phyloP scores from a whole-genome alignment of 2,888 invertebrate species.

The Ephialtes manifestator region DNA sequence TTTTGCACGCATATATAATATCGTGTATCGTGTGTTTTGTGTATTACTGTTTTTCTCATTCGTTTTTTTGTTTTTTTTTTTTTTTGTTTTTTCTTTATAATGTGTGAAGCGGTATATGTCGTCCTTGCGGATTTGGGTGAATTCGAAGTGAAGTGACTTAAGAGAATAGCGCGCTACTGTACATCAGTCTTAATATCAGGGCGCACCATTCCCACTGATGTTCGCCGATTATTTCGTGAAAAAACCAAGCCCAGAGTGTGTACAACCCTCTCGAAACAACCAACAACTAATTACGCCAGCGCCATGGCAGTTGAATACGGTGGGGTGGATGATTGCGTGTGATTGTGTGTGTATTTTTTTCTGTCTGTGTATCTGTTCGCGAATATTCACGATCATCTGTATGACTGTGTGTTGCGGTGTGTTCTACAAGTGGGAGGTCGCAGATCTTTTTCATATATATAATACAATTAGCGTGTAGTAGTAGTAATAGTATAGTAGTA shows the following conservation, averaged over 20 bases:
- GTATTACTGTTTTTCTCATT: slow-evolving; percentile 50
- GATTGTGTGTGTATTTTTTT: slow-evolving; percentile 44
- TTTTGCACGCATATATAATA: slow-evolving; percentile 60
- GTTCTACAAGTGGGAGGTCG: slow-evolving; percentile 85
- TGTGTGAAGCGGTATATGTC: slow-evolving; percentile 58
- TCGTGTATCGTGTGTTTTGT: slow-evolving; percentile 67
- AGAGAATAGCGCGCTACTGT: slow-evolving; percentile 86
- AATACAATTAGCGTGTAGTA: slow-evolving; percentile 86
- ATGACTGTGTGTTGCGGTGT: slow-evolving; percentile 77
- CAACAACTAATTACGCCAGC: slow-evolving; percentile 78
- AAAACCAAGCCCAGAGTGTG: slow-evolving; percentile 64
- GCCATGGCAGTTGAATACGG: slow-evolving; percentile 84
- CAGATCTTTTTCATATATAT: slow-evolving; percentile 82
- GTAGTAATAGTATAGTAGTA: slow-evolving; percentile 84
- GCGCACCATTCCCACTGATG: slow-evolving; percentile 85
- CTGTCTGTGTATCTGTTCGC: slow-evolving; percentile 41
- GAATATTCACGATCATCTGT: slow-evolving; percentile 58
- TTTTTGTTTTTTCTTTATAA: slow-evolving; percentile 24
- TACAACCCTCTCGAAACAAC: slow-evolving; percentile 69
- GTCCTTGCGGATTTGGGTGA: slow-evolving; percentile 53
- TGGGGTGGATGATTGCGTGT: slow-evolving; percentile 70
- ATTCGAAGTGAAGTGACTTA: slow-evolving; percentile 70
- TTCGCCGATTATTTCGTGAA: slow-evolving; percentile 73
- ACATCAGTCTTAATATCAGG: slow-evolving; percentile 86
- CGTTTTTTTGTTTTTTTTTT: slow-evolving; percentile 17